phyloP scores from a whole-genome alignment of 2,797 vertebrate genomes.

The Ara ararauna region DNA sequence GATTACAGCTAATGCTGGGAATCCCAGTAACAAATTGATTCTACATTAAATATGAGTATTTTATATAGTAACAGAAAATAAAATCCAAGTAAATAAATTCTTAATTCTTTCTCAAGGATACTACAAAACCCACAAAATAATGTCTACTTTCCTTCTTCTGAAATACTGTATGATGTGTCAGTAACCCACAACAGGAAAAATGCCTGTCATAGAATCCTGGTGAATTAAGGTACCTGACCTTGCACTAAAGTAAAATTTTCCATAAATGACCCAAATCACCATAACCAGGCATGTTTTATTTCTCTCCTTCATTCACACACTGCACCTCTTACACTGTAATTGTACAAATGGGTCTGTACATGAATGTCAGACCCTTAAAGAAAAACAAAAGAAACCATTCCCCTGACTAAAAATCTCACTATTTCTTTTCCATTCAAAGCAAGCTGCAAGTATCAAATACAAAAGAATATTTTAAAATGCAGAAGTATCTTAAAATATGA shows the following conservation, averaged over 20 bases:
- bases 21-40: background rate
- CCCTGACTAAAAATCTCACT: background rate
- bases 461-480: background rate
- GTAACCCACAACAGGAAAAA: background rate
- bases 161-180: background rate
- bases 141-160: background rate
- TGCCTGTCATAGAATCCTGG: background rate
- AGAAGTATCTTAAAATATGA: background rate
- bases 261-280: background rate
- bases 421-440: background rate
- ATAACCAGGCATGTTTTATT: background rate
- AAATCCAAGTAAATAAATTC: background rate
- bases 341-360: background rate
- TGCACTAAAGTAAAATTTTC: background rate
- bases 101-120: background rate
- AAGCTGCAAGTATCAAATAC: background rate
- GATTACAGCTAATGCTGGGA: background rate
- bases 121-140: fast-evolving
- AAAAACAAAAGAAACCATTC: background rate
- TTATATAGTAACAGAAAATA: background rate
- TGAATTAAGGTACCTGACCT: background rate
- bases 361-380: background rate
- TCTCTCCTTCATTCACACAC: background rate
- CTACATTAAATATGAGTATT: background rate
- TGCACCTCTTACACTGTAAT: background rate